phyloP scores from a whole-genome alignment of 1,140 invertebrate genomes.

The Leucophenga varia region DNA sequence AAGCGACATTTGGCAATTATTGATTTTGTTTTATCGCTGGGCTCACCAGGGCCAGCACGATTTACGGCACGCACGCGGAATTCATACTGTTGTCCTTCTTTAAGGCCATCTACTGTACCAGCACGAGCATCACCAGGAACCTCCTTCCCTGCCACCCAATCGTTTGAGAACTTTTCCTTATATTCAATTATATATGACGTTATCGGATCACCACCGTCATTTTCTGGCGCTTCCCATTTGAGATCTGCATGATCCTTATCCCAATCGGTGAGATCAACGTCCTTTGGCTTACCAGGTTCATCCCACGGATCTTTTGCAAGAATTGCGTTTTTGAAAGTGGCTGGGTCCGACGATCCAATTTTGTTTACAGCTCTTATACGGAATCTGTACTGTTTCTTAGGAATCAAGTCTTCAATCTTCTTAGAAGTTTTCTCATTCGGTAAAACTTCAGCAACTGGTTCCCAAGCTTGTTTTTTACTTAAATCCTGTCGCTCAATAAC shows the following conservation, averaged over 20 bases:
- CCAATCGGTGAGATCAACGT: constrained; percentile 92
- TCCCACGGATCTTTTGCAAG: constrained; percentile 98
- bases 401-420: constrained; percentile 84
- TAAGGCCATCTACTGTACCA: constrained; percentile 83
- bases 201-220: constrained; percentile 92
- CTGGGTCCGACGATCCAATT: constrained; percentile 84
- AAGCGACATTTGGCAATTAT: constrained; percentile 94
- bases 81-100: constrained; percentile 94
- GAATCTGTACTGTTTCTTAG: constrained; percentile 93
- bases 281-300: constrained; percentile 88
- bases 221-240: constrained; percentile 87
- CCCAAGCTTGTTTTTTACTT: constrained; percentile 85
- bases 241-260: constrained; percentile 93
- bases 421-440: constrained; percentile 68
- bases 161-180: constrained; percentile 90
- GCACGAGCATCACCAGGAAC: constrained; percentile 74
- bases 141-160: constrained; percentile 81
- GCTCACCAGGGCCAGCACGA: constrained; percentile 92
- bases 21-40: constrained; percentile 91
- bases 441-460: constrained; percentile 74
- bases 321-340: constrained; percentile 80
- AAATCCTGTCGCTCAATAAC: constrained; percentile 93
- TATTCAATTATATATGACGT: constrained; percentile 91
- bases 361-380: constrained; percentile 93
- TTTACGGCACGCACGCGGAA: constrained; percentile 95